Evolutionary conservation across 2,888 invertebrate genomes (phyloP).

Genomic region (Gnatocerus cornutus): DNA sequence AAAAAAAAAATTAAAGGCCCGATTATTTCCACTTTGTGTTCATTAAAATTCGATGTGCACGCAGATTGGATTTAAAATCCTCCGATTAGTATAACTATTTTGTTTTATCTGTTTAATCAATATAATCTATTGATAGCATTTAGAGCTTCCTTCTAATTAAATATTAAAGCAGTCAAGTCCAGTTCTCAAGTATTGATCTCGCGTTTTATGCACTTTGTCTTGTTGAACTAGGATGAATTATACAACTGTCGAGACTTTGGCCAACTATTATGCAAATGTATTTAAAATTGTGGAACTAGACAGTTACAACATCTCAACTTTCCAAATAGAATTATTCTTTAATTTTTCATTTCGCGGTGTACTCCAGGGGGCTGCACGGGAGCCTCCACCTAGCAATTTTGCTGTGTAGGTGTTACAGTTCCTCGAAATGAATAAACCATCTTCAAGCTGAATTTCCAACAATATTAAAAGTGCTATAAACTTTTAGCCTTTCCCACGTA

Average conservation of each 20-base stretch:
- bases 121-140: slow-evolving; percentile 11
- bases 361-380: slow-evolving; percentile 4
- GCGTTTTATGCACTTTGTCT: slow-evolving; percentile 13
- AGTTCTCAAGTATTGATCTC: slow-evolving; percentile 18
- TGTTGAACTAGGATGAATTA: slow-evolving; percentile 25
- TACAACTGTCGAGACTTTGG: slow-evolving; percentile 26
- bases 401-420: background rate
- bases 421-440: background rate
- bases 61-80: slow-evolving; percentile 5
- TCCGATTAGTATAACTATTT: slow-evolving; percentile 7
- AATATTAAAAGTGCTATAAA: slow-evolving; percentile 32
- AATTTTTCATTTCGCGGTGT: slow-evolving; percentile 9
- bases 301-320: slow-evolving; percentile 25
- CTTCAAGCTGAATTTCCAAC: slow-evolving; percentile 17
- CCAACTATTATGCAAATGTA: slow-evolving; percentile 32
- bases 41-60: too few species aligned
- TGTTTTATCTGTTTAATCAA: background rate
- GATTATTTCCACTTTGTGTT: too few species aligned
- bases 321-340: slow-evolving; percentile 20
- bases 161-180: slow-evolving; percentile 15
- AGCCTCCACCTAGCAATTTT: background rate
- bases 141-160: slow-evolving; percentile 10
- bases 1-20: too few species aligned
- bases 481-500: slow-evolving; percentile 30
- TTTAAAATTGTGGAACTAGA: slow-evolving; percentile 26